These are phyloP conservation scores for Mesochorus sp. DNA, from an alignment of 2,888 invertebrate species.

Conservation along the genomic window DNA sequence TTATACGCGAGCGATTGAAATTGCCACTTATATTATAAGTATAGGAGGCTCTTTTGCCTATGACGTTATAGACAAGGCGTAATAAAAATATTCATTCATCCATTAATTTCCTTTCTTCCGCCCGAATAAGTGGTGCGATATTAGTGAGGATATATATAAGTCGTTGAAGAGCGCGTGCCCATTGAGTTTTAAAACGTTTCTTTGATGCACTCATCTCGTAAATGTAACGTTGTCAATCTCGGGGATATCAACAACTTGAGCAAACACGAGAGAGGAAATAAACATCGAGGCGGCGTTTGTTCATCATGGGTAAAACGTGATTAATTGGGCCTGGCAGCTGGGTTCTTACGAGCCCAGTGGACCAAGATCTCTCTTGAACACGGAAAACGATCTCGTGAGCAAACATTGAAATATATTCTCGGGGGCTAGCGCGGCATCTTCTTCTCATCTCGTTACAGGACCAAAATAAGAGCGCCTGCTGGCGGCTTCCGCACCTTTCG, in stretches of 20 bases:
- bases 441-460: conserved; percentile 25
- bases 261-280: neutral
- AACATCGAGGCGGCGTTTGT: neutral
- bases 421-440: conserved; percentile 10
- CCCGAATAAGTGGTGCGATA: too few relatives aligned
- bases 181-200: neutral
- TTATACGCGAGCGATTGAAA: too few relatives aligned
- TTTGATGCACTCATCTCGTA: neutral
- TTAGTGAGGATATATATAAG: too few relatives aligned
- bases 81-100: too few relatives aligned
- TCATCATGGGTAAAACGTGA: conserved; percentile 10
- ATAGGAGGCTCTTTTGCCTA: too few relatives aligned
- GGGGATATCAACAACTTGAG: neutral
- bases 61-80: too few relatives aligned
- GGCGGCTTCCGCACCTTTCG: neutral
- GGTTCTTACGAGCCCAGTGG: conserved; percentile 27
- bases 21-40: too few relatives aligned
- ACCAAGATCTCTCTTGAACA: conserved; percentile 45
- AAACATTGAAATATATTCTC: conserved; percentile 48
- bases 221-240: neutral
- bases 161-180: neutral
- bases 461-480: conserved; percentile 2
- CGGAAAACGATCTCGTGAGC: conserved; percentile 51
- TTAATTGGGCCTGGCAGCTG: conserved; percentile 49
- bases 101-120: too few relatives aligned